Base-by-base conservation (phyloP, 2,888 invertebrate species). In the Synanthedon vespiformis region DNA sequence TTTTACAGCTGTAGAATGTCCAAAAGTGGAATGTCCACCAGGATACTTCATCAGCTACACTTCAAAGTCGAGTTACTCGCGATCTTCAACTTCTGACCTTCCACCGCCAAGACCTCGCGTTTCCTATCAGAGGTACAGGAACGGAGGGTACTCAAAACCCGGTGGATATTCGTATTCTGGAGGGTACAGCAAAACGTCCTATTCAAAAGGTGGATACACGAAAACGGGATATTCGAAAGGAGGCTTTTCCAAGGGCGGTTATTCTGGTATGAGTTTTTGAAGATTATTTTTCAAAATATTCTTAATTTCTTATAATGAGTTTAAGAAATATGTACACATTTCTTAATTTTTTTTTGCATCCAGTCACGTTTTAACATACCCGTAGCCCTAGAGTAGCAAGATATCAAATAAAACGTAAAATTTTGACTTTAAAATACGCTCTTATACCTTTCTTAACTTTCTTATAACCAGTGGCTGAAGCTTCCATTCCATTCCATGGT, bases 51-150 rank as follows among this genome's bases (percentile, higher is more conserved):
- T 91, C 0, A 79, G 88, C 40, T 69, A 68, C 58, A 59, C 16
- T 6, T 53, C 66, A 1, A 48, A 65, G 4, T 50, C 61, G 1
- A 80, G 89, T 55, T 90, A 92, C 66, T 93, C 94, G 59, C 90
- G 91, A 0, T 91, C 93, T 61, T 92, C 92, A 70, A 92, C 93
- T 61, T 78, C 85, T 0, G 87, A 91, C 60, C 63, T 83, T 2
- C 84, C 85, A 0, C 84, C 83, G 14, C 80, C 77, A 1, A 63
- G 77, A 16, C 78, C 80, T 0, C 61, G 83, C 12, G 63, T 74
- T 63, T 74, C 85, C 50, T 88, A 88, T 71, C 70, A 73, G 53
- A 64, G 77, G 0, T 70, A 53, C 47, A 58, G 72, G 0, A 85
- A 80, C 53, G 74, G 76, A 14, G 76, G 82, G 1, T 64, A 63